Evolutionary conservation across 2,888 invertebrate species (phyloP).

Genomic region (Neoitamus cyanurus): DNA sequence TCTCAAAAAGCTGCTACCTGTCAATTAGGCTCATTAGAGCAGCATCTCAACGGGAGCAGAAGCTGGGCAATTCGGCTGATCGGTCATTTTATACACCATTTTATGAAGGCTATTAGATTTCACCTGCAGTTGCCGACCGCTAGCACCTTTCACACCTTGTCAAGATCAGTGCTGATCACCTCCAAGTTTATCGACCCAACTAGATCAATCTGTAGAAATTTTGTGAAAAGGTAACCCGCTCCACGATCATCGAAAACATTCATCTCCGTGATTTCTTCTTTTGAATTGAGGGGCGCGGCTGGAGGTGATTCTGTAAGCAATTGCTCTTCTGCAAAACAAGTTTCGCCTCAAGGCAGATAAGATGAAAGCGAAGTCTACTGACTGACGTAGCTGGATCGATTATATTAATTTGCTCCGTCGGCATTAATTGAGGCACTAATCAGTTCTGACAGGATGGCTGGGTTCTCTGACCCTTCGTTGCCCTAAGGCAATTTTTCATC

Average conservation of each 20-base stretch:
- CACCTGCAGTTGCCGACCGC: background rate
- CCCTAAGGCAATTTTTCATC: background rate
- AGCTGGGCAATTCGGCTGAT: background rate
- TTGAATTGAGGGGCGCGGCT: background rate
- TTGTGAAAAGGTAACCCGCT: background rate
- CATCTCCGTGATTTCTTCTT: background rate
- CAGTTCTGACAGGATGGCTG: background rate
- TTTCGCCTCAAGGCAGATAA: background rate
- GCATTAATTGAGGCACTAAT: background rate
- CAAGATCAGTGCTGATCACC: background rate
- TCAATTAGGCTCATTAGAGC: background rate
- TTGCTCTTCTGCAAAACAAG: slow-evolving; percentile 14
- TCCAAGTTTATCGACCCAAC: background rate
- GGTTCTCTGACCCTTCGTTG: background rate
- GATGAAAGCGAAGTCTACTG: background rate
- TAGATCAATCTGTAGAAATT: background rate
- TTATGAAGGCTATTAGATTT: background rate
- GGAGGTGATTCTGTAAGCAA: background rate
- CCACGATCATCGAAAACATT: background rate
- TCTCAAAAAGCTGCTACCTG: background rate
- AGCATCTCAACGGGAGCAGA: background rate
- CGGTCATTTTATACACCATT: background rate
- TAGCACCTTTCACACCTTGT: background rate
- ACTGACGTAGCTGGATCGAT: background rate
- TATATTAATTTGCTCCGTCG: background rate